Base-by-base conservation (phyloP, 2,797 vertebrate species). In the Lepus oiostolus region DNA sequence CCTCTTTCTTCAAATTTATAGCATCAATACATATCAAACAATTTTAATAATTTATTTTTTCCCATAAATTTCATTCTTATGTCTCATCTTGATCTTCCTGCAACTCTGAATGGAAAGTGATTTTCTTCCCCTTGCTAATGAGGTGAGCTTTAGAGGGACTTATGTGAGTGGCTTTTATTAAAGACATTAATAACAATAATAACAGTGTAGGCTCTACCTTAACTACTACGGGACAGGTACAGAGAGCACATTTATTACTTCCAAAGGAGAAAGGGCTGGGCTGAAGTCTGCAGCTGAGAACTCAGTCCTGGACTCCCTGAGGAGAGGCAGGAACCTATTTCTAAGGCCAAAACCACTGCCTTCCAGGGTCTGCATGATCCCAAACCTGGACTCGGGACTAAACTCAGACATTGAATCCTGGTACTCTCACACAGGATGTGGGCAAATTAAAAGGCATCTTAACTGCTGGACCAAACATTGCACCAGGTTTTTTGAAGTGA, bases 1-100 rank as follows among this genome's bases (percentile, higher is more conserved):
- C 54, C 4, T 12, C 54, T 50, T 92, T 82, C 38, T 81, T 89
- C 90, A 95, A 62, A 54, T 79, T 75, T 93, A 30, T 76, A 68
- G 74, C 28, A 62, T 54, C 9, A 70, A n/a, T 54, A 77, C 67
- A 60, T 92, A 47, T 74, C 10, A 88, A 47, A 62, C 9, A 80
- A 85, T 70, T 83, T 85, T 88, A 30, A 85, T 93, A 80, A 5
- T 68, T 50, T 10, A 65, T 13, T 32, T 65, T 90, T 76, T 74
- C 5, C 19, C 54, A 16, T 58, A 70, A 93, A 74, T 5, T 63
- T 91, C 65, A 88, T 82, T 91, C 32, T 81, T 82, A 52, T 5
- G 0, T 35, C 26, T 80, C 26, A 67, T 67, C 28, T 67, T 30
- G 76, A 67, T 75, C 28, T 65, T 5, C 21, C 12, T 79, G 32